A percentile compares a stretch with the other conserved stretches of the same genome.
phyloP scores from a whole-genome alignment of 2,113 vertebrate genomes.

The Solea solea region DNA sequence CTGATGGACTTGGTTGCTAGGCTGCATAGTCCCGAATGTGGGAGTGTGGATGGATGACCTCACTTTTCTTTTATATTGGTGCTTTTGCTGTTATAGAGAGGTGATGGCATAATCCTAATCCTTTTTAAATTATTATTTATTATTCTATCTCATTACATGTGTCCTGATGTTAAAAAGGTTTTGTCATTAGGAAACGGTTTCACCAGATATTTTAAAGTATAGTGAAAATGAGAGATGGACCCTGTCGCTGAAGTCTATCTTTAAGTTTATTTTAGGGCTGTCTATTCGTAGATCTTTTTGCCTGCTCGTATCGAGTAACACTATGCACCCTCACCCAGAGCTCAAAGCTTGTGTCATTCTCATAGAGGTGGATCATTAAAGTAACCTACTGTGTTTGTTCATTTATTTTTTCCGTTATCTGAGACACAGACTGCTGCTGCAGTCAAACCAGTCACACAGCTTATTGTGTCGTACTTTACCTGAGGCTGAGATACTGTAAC shows the following conservation, averaged over 20 bases:
- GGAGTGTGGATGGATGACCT: slow-evolving; percentile 21
- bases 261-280: slow-evolving; percentile 65
- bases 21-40: slow-evolving; percentile 25
- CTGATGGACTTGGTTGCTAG: slow-evolving; percentile 56
- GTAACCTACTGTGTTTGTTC: not conserved
- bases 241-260: slow-evolving; percentile 9
- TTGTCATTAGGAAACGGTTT: not conserved
- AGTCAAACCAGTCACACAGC: too few relatives aligned
- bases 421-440: too few relatives aligned
- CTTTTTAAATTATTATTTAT: not conserved
- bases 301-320: slow-evolving; percentile 65
- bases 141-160: not conserved
- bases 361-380: slow-evolving; percentile 1
- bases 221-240: slow-evolving; percentile 1
- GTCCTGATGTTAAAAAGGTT: not conserved
- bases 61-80: slow-evolving; percentile 14
- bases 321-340: slow-evolving; percentile 62
- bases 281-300: slow-evolving; percentile 70
- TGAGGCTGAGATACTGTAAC: too few relatives aligned
- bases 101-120: not conserved
- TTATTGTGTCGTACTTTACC: too few relatives aligned
- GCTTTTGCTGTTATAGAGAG: slow-evolving; percentile 16
- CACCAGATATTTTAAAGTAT: not conserved
- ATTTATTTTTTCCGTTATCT: too few relatives aligned
- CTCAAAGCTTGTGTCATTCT: not conserved